These are phyloP conservation scores for Theocolax elegans DNA, from an alignment of 1,140 invertebrate species.

Conservation along the genomic window DNA sequence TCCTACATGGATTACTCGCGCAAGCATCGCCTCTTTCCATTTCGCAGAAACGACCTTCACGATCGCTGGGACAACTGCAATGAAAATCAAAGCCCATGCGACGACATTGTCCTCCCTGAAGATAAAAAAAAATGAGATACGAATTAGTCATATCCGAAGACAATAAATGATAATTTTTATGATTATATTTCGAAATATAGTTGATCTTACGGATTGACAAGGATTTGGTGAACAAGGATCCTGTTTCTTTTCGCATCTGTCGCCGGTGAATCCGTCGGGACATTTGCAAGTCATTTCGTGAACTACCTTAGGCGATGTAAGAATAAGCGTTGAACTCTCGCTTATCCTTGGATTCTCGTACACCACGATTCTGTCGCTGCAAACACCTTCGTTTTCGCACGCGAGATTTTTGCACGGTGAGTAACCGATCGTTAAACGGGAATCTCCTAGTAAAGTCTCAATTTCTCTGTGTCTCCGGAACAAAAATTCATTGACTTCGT, in stretches of 20 bases:
- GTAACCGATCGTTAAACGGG: slow-evolving; percentile 74
- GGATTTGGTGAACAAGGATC: slow-evolving; percentile 93
- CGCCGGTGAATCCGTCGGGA: slow-evolving; percentile 80
- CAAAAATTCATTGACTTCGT: slow-evolving; percentile 73
- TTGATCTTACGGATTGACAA: slow-evolving; percentile 70
- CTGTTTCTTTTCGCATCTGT: slow-evolving; percentile 83
- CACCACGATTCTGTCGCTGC: slow-evolving; percentile 78
- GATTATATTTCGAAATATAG: too few species aligned
- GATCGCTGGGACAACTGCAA: slow-evolving; percentile 80
- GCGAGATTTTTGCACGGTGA: slow-evolving; percentile 74
- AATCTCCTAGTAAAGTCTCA: slow-evolving; percentile 71
- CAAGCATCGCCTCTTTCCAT: slow-evolving; percentile 84
- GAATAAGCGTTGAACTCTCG: slow-evolving; percentile 81
- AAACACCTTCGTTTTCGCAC: slow-evolving; percentile 82
- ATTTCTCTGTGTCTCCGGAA: slow-evolving; percentile 74
- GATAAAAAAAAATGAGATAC: slow-evolving; percentile 1
- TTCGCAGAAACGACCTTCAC: slow-evolving; percentile 87
- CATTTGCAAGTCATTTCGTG: slow-evolving; percentile 86
- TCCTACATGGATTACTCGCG: slow-evolving; percentile 84
- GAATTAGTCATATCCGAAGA: not conserved
- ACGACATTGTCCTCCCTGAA: slow-evolving; percentile 81
- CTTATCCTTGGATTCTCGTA: slow-evolving; percentile 76
- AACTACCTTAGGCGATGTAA: slow-evolving; percentile 81
- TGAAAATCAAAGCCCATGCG: slow-evolving; percentile 84
- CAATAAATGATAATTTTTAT: not conserved